These are phyloP conservation scores for Esox lucius DNA, from an alignment of 2,797 vertebrate species.

Conservation along the genomic window DNA sequence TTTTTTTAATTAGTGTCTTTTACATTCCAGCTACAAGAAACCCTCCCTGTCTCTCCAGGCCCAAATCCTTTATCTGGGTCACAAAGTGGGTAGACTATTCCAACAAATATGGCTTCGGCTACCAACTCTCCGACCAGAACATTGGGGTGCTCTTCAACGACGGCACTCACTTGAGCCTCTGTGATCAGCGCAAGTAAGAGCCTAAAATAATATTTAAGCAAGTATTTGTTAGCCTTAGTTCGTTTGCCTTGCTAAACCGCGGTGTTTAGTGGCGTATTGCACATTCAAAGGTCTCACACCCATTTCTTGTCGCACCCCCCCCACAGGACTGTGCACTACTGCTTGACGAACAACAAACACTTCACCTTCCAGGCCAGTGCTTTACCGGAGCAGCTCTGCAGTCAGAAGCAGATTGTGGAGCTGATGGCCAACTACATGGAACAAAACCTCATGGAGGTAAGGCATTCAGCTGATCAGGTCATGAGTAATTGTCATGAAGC, in stretches of 20 bases:
- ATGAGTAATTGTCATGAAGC: neutral
- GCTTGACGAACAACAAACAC: slow-evolving; percentile 90
- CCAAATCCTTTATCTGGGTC: slow-evolving; percentile 93
- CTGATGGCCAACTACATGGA: slow-evolving; percentile 98
- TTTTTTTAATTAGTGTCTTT: slow-evolving; percentile 12
- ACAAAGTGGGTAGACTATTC: slow-evolving; percentile 99
- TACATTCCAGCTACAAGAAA: slow-evolving; percentile 82
- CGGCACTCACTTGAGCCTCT: slow-evolving; percentile 91
- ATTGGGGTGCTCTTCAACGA: slow-evolving; percentile 96
- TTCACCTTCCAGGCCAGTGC: slow-evolving; percentile 82
- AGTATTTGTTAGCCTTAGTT: neutral
- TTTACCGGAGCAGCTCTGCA: slow-evolving; percentile 88
- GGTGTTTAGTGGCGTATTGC: neutral
- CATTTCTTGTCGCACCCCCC: neutral
- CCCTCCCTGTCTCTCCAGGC: slow-evolving; percentile 84
- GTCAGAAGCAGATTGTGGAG: slow-evolving; percentile 87
- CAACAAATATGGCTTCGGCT: slow-evolving; percentile 98
- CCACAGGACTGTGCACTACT: slow-evolving; percentile 89
- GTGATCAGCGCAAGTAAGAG: slow-evolving; percentile 87
- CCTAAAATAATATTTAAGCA: neutral
- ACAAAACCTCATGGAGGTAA: slow-evolving; percentile 95
- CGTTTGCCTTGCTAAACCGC: neutral
- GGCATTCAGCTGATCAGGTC: slow-evolving; percentile 9
- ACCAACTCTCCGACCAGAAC: slow-evolving; percentile 93
- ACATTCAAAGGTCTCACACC: neutral